A percentile compares a stretch with the other conserved stretches of the same genome.
Conservation (phyloP, 2,888 invertebrate genomes). For the Noctua comes region DNA sequence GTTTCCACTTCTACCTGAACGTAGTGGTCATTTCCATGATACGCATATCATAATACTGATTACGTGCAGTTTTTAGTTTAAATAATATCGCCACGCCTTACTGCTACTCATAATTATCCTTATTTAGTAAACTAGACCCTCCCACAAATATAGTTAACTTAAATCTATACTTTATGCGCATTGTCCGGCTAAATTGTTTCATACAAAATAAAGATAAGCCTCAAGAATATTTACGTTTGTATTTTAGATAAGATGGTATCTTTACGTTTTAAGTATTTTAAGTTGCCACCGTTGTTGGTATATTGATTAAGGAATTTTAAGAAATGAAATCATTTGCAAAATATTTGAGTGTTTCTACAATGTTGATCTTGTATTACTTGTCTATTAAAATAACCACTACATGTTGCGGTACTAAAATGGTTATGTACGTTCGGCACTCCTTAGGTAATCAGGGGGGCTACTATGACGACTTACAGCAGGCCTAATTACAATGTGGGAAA, state of each 20-base stretch:
- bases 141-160: constrained; percentile 31
- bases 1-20: neutral
- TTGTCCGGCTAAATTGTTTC: constrained; percentile 40
- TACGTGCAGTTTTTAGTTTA: neutral
- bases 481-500: no score
- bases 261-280: constrained; percentile 8
- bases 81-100: constrained; percentile 3
- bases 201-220: constrained; percentile 51
- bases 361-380: neutral
- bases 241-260: constrained; percentile 49
- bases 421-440: neutral
- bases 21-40: neutral
- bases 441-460: neutral
- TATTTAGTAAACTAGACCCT: constrained; percentile 40
- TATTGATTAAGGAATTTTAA: constrained; percentile 9
- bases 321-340: neutral
- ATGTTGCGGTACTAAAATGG: neutral
- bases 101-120: constrained; percentile 38
- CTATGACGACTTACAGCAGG: no score
- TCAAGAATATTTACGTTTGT: constrained; percentile 34
- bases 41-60: neutral
- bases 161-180: constrained; percentile 45
- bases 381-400: neutral
- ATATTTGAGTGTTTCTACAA: neutral
- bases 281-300: constrained; percentile 13